A percentile compares a stretch with the other conserved stretches of the same genome.
These are phyloP conservation scores for Pachyuromys duprasi DNA, from an alignment of 2,797 vertebrate species.

Conservation along the genomic window DNA sequence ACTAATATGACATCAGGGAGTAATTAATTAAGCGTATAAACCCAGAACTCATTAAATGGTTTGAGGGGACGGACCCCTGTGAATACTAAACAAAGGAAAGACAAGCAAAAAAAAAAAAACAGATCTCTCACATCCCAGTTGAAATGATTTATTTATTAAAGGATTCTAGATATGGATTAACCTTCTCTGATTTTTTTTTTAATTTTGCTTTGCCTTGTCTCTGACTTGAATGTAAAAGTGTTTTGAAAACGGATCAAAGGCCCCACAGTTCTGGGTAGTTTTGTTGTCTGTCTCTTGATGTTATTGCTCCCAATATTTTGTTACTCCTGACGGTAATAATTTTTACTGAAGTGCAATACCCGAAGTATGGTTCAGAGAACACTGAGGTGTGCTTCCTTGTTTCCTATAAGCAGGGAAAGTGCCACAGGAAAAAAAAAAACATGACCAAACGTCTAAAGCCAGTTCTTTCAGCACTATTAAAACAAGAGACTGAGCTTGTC, in stretches of 20 bases:
- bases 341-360: constrained; percentile 58
- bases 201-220: neutral
- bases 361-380: constrained; percentile 7
- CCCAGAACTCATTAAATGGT: constrained; percentile 62
- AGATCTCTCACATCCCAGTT: constrained; percentile 8
- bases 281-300: constrained; percentile 45
- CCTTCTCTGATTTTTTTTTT: neutral
- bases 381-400: neutral
- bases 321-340: constrained; percentile 64
- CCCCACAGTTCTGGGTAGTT: constrained; percentile 29
- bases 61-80: constrained; percentile 30
- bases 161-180: constrained; percentile 54
- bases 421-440: constrained; percentile 46
- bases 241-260: constrained; percentile 66
- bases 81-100: constrained; percentile 66
- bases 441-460: neutral
- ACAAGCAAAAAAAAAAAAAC: constrained; percentile 39
- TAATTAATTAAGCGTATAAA: constrained; percentile 73
- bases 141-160: constrained; percentile 71
- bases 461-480: constrained; percentile 6
- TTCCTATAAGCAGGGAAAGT: constrained; percentile 43
- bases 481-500: neutral
- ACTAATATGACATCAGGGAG: constrained; percentile 54
- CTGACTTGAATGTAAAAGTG: constrained; percentile 58
- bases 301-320: constrained; percentile 50